Base-by-base conservation (phyloP, 2,797 vertebrate genomes). In the Crypturellus tataupa region DNA sequence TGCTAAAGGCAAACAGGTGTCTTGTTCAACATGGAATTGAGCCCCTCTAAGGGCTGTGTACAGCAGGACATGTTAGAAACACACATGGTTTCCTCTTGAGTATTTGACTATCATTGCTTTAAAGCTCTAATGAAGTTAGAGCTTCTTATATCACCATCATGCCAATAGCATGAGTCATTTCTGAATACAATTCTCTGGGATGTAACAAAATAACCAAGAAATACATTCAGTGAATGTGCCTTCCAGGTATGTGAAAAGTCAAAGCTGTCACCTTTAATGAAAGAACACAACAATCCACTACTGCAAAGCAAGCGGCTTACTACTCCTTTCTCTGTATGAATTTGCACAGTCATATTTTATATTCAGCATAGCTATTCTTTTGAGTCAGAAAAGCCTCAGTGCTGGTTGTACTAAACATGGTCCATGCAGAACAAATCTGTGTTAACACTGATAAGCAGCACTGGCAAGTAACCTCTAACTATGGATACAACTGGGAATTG, bases 191-290 rank as follows among this genome's bases (percentile, higher is more conserved):
- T 59, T 27, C 25, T 85, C 19, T 6, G 64, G 23, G 62, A 58
- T 27, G 5, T 31, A 44, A 65, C 0, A 1, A 35, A 59, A 51
- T 35, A 70, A 40, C 27, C 18, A 21, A 68, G 29, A 69, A 65
- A 60, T 19, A 13, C 1, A 0, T 59, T 47, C n/a, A 25, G 21
- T 39, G 31, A 53, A 21, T 0, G 2, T 12, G 14, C 29, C 42
- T 72, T 67, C 47, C 27, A 44, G 60, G 27, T 19, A 49, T 23
- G 6, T 42, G 9, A 40, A 3, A n/a, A 70, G 24, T 21, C 71
- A 20, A 35, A 64, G 33, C 25, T 47, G 21, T 40, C 40, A 18
- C 18, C 37, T 19, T 24, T 59, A 47, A 47, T 16, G n/a, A 31
- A 64, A 35, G 44, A 14, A 19, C 9, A 44, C 18, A 44, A 56